A percentile compares a stretch with the other conserved stretches of the same genome.
phyloP scores from a whole-genome alignment of 37 sponge, comb jelly and placozoan genomes.

The Spongilla lacustris region DNA sequence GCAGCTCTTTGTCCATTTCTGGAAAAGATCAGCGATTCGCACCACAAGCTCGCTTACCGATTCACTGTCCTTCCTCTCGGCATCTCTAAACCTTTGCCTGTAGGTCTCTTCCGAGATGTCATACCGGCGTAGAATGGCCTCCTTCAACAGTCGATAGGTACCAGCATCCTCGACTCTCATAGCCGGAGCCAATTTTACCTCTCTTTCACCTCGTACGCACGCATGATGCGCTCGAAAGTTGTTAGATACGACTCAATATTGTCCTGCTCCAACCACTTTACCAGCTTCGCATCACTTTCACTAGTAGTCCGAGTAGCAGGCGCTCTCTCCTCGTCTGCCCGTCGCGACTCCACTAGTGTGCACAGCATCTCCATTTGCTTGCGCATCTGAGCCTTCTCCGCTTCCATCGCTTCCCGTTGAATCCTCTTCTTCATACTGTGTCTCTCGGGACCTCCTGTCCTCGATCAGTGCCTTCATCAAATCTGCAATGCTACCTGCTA shows the following conservation, averaged over 20 bases:
- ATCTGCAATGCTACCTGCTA: background rate
- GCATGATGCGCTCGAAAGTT: constrained; percentile 31
- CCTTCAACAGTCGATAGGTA: constrained; percentile 34
- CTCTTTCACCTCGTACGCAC: constrained; percentile 13
- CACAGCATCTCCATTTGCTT: constrained; percentile 17
- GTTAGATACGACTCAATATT: constrained; percentile 40
- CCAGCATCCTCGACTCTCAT: constrained; percentile 31
- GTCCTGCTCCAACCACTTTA: constrained; percentile 11
- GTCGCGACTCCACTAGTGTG: background rate
- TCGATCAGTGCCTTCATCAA: constrained; percentile 7
- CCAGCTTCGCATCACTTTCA: too few species aligned
- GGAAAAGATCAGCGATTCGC: constrained; percentile 22
- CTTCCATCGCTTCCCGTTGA: background rate
- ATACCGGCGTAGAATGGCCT: constrained; percentile 31
- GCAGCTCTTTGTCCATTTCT: constrained; percentile 11
- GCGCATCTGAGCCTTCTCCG: background rate
- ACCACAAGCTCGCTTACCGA: constrained; percentile 18
- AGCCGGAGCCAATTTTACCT: constrained; percentile 17
- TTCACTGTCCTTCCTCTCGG: constrained; percentile 15
- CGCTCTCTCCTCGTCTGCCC: background rate
- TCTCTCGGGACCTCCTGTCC: constrained; percentile 9
- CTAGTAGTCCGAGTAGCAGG: too few species aligned
- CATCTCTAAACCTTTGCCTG: constrained; percentile 18
- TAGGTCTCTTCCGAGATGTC: constrained; percentile 40
- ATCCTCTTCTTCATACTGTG: background rate